A percentile compares a stretch with the other conserved stretches of the same genome.
phyloP scores from a whole-genome alignment of 2,888 invertebrate genomes.

The Platycnemis pennipes region DNA sequence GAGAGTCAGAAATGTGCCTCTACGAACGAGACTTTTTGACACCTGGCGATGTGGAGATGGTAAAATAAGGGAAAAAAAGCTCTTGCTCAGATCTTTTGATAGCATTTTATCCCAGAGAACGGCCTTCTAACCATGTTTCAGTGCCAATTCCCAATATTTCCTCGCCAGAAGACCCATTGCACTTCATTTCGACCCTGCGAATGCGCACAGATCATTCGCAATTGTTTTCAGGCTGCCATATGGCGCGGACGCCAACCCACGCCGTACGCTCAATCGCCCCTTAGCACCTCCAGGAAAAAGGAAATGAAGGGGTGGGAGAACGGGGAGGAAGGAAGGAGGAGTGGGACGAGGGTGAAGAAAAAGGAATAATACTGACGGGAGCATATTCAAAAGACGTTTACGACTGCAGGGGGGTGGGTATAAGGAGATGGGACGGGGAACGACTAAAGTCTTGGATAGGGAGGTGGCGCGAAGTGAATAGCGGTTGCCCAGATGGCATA shows the following conservation, averaged over 20 bases:
- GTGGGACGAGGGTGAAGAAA: neutral
- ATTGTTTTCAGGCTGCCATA: neutral
- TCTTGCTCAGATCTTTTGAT: no score
- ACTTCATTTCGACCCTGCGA: neutral
- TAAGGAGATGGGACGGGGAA: neutral
- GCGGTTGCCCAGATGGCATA: no score
- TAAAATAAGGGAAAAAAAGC: no score
- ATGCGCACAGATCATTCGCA: neutral
- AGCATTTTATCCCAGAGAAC: no score
- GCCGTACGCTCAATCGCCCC: neutral
- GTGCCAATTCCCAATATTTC: no score
- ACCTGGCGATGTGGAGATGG: no score
- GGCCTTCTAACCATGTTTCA: no score
- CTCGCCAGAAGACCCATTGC: neutral
- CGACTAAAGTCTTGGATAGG: neutral
- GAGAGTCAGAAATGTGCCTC: no score
- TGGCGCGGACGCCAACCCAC: neutral
- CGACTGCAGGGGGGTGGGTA: neutral
- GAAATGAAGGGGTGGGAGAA: neutral
- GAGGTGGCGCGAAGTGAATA: neutral
- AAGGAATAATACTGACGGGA: neutral
- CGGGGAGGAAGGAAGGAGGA: neutral
- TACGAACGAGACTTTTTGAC: no score
- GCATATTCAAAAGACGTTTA: constrained; percentile 38
- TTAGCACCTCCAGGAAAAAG: neutral